A percentile compares a stretch with the other conserved stretches of the same genome.
phyloP scores from a whole-genome alignment of 2,797 vertebrate species.

The Sebastes dallii region DNA sequence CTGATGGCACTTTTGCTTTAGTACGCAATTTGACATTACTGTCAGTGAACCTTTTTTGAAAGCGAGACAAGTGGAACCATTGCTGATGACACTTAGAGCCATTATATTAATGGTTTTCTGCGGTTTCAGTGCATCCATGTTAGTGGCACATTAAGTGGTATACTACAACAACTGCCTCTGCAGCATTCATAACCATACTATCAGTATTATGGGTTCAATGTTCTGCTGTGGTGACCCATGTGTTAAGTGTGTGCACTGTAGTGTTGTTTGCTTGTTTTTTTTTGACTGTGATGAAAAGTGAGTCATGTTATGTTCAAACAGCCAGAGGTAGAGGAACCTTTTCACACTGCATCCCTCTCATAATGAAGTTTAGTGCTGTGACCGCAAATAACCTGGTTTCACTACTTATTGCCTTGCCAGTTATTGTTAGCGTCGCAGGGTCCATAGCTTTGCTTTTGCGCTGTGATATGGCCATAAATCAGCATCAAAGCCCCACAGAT shows the following conservation, averaged over 20 bases:
- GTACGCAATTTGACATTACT: neutral
- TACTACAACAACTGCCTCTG: neutral
- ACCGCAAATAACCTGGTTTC: conserved; percentile 38
- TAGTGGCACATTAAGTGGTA: neutral
- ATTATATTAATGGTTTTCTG: neutral
- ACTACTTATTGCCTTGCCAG: conserved; percentile 54
- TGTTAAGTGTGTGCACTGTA: neutral
- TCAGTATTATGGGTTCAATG: neutral
- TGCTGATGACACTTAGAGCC: neutral
- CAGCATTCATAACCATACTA: neutral
- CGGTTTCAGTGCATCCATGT: neutral
- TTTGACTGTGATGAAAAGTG: neutral
- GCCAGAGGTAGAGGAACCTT: neutral
- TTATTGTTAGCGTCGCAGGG: conserved; percentile 49
- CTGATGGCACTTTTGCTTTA: neutral
- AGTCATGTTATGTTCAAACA: neutral
- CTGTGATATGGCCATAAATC: conserved; percentile 49
- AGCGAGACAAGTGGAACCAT: neutral
- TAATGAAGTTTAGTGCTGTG: conserved; percentile 25
- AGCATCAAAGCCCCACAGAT: conserved; percentile 34
- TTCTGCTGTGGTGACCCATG: neutral
- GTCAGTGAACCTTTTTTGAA: neutral
- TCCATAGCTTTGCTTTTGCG: conserved; percentile 12
- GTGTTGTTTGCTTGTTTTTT: neutral
- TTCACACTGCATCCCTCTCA: conserved; percentile 2